Evolutionary conservation across 2,113 vertebrate genomes (phyloP), one percentile per base, ranked within the genome.

Genomic region (Protomyctophum bolini): DNA sequence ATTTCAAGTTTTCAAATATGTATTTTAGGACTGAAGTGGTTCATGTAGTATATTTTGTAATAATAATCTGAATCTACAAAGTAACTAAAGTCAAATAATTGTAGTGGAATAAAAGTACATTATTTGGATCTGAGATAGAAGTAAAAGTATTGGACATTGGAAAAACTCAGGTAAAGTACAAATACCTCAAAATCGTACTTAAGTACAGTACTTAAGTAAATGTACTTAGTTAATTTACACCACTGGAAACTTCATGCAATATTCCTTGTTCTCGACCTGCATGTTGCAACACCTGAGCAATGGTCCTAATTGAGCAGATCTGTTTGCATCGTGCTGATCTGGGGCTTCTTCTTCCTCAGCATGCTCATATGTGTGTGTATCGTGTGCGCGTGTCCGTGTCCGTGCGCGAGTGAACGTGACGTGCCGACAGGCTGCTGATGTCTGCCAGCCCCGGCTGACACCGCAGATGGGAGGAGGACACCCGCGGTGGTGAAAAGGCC

Each of bases 401-500:
- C 14, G 56, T 6, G 59, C 8, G 33, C 4, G 15, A 33, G 2
- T 1, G 28, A 60, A 48, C 2, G 10, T 68, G 85, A 84, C 72
- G 78, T 61, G 72, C 79, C 85, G 86, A 84, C 83, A 83, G 68
- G 75, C 74, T 54, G 77, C 70, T 82, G 86, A 79, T 74, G 80
- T 86, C 85, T 82, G 73, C 79, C 76, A 80, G 68, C 79, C 79
- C 69, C 8, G 76, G 82, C 87, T 84, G 21, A 87, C 85, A 82
- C 69, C 69, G 72, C 66, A 84, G 87, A 85, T 69, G 81, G 33
- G 83, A 89, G 33, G 83, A 89, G 83, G 83, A 91, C 87, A 85
- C 77, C 75, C 63, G 28, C 10, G 45, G 81, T 68, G 82, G 71
- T 92, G 92, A 90, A 94, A 94, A 93, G 90, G 93, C 90, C 90